These are phyloP conservation scores for Ophiothrix spiculata DNA, from an alignment of 35 echinoderm and acorn worm genomes.

Conservation along the genomic window DNA sequence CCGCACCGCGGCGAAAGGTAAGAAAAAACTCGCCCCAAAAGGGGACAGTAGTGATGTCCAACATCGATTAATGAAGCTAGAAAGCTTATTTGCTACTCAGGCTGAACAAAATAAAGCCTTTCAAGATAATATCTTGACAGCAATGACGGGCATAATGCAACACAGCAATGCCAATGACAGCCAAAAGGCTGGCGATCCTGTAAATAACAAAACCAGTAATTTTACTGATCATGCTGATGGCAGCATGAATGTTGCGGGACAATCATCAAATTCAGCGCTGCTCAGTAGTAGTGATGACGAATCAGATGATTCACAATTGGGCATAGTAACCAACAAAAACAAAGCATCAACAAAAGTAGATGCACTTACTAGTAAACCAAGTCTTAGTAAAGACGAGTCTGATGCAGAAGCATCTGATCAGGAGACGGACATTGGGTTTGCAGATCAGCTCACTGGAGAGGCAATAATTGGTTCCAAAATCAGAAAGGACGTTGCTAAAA, in stretches of 20 bases:
- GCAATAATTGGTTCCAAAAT: neutral
- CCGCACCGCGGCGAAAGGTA: no score
- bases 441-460: neutral
- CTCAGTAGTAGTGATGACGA: neutral
- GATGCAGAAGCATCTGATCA: no score
- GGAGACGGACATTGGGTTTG: constrained; percentile 28
- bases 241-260: neutral
- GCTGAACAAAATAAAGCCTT: no score
- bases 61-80: no score
- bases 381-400: no score
- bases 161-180: neutral
- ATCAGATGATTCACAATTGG: neutral
- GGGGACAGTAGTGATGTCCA: no score
- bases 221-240: neutral
- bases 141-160: neutral
- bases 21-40: no score
- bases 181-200: neutral
- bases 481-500: constrained; percentile 27
- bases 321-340: neutral
- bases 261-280: neutral
- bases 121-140: neutral
- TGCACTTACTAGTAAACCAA: no score
- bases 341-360: neutral
- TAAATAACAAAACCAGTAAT: neutral
- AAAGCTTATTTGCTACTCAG: no score